Evolutionary conservation across 2,888 invertebrate genomes (phyloP).

Genomic region (Cylindroiulus punctatus): DNA sequence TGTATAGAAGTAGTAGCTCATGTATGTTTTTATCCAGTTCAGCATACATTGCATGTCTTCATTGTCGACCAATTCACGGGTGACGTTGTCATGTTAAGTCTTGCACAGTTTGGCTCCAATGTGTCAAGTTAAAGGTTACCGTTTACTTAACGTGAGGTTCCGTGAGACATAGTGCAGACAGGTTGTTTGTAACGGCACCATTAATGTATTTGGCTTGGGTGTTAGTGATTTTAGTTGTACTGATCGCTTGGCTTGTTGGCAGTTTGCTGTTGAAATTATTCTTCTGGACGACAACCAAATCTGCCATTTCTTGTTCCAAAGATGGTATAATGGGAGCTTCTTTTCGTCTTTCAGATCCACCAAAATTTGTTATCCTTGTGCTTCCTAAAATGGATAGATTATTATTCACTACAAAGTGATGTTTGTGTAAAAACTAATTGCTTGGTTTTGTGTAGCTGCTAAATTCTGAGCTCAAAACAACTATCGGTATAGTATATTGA

Average conservation of each 20-base stretch:
- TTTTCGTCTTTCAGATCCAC: slow-evolving; percentile 48
- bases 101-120: not conserved
- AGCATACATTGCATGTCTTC: no score
- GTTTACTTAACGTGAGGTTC: slow-evolving; percentile 1
- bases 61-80: no score
- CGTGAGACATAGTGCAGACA: slow-evolving; percentile 9
- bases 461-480: not conserved
- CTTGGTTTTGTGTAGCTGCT: not conserved
- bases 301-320: slow-evolving; percentile 36
- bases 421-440: not conserved
- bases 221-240: not conserved
- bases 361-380: slow-evolving; percentile 50
- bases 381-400: slow-evolving; percentile 37
- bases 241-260: not conserved
- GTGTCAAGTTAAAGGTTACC: not conserved
- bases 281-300: not conserved
- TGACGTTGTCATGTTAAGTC: not conserved
- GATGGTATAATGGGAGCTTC: not conserved
- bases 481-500: no score
- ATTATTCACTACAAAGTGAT: not conserved
- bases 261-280: not conserved
- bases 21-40: no score
- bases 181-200: not conserved
- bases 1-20: no score
- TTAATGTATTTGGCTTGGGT: not conserved